Percentiles rank a stretch among this genome's conserved stretches.
Conservation (phyloP, 2,888 invertebrate species). For the Perizoma flavofasciatum region DNA sequence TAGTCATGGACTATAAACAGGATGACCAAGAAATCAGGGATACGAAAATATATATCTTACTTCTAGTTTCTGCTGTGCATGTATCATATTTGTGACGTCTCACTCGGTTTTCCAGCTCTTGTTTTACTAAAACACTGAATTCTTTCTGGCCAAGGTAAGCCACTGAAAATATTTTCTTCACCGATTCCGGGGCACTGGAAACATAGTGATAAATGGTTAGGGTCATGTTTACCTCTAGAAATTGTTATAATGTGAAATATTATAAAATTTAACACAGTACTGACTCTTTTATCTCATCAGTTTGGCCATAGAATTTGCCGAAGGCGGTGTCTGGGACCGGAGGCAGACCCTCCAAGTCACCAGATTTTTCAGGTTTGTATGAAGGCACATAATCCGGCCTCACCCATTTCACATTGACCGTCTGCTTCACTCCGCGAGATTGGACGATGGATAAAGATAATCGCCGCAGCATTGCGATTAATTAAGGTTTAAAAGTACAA, state of each 20-base stretch:
- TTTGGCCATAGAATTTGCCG: constrained; percentile 81
- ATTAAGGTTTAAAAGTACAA: neutral
- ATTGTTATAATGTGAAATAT: too few species aligned
- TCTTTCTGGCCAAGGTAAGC: constrained; percentile 85
- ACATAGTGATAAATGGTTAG: neutral
- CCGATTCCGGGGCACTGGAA: constrained; percentile 88
- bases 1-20: too few species aligned
- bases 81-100: constrained; percentile 88
- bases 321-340: constrained; percentile 80
- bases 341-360: constrained; percentile 86
- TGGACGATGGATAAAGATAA: constrained; percentile 65
- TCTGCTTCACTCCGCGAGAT: constrained; percentile 85
- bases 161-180: constrained; percentile 88
- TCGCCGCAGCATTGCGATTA: constrained; percentile 62
- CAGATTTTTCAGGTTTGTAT: constrained; percentile 87
- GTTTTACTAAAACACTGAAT: constrained; percentile 73
- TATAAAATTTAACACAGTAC: constrained; percentile 36
- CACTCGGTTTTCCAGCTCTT: constrained; percentile 85
- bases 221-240: too few species aligned
- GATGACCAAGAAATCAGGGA: too few species aligned
- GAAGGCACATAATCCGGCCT: constrained; percentile 87
- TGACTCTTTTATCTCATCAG: constrained; percentile 89
- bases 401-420: constrained; percentile 91
- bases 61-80: constrained; percentile 87
- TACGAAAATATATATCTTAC: constrained; percentile 70